Base-by-base conservation (phyloP, 2,888 invertebrate species). In the Xestia c-nigrum region DNA sequence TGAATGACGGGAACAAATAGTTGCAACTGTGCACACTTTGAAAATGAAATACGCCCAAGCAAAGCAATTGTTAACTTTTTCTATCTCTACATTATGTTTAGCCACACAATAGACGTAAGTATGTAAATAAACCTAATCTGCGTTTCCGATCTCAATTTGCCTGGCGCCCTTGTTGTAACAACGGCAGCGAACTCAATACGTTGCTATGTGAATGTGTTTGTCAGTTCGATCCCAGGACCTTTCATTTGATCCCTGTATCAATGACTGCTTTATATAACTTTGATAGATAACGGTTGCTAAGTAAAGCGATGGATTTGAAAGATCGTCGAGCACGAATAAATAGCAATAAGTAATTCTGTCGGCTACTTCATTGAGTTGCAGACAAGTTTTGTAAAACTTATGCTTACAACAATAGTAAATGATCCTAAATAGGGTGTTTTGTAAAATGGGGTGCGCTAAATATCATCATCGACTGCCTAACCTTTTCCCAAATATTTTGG, bases 231-330 rank as follows among this genome's bases (percentile, higher is more conserved):
- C 80, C 67, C 80, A 76, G 47, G 72, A 71, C 76, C 83, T 83
- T 72, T 73, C 70, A 72, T n/a, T 75, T 83, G 83, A 73, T 80
- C 72, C 68, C 61, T 71, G 47, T 83, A 74, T 82, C 71, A 24
- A 47, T 38, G 10, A 38, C 38, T 72, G 64, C 46, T 40, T 64
- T 59, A 43, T 68, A 57, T 21, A 78, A 47, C 74, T 69, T 59
- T 63, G 63, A 47, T 52, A 52, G 21, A 52, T 52, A 52, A 52
- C 52, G 52, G 21, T 52, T 52, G 52, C 21, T 21, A 52, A 52
- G 52, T 52, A 9, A 52, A 52, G 52, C 21, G 52, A 52, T 0
- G 21, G 21, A 52, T 9, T 21, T 52, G 52, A 52, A 21, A 52
- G 52, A 52, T 21, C 21, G 52, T 21, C 9, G 21, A 21, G 52